These are phyloP conservation scores for Geotrupes spiniger DNA, from an alignment of 2,888 invertebrate genomes.

Conservation along the genomic window DNA sequence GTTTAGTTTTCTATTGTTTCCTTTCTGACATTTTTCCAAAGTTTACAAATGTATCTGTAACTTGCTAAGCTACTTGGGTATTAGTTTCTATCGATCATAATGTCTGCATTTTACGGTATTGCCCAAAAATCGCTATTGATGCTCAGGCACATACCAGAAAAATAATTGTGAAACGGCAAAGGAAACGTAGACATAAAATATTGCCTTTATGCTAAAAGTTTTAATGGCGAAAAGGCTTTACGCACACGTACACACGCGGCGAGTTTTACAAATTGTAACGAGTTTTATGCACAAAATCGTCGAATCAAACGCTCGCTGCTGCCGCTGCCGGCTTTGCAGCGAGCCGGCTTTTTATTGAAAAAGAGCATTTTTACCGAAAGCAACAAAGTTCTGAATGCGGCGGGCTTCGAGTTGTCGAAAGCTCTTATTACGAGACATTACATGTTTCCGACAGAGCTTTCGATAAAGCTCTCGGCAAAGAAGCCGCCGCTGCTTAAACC, in stretches of 20 bases:
- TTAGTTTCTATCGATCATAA: no score
- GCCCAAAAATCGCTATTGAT: no score
- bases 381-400: constrained; percentile 18
- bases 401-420: constrained; percentile 15
- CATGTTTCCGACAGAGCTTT: constrained; percentile 17
- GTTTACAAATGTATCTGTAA: no score
- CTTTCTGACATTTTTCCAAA: no score
- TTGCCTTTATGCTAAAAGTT: constrained; percentile 2
- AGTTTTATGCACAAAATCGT: constrained; percentile 17
- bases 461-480: constrained; percentile 16
- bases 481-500: constrained; percentile 13
- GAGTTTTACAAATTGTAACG: constrained; percentile 18
- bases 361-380: constrained; percentile 15
- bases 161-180: no score
- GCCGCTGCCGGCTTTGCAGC: constrained; percentile 11
- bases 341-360: constrained; percentile 13
- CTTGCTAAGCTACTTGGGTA: no score
- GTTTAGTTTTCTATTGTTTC: no score
- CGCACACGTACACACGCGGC: constrained; percentile 7
- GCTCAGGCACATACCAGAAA: no score
- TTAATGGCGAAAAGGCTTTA: constrained; percentile 6
- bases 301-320: constrained; percentile 10
- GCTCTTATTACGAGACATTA: constrained; percentile 19
- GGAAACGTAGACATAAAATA: not conserved
- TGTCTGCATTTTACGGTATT: no score